Evolutionary conservation across 1,140 invertebrate species (phyloP).

Genomic region (Lucilia sericata): DNA sequence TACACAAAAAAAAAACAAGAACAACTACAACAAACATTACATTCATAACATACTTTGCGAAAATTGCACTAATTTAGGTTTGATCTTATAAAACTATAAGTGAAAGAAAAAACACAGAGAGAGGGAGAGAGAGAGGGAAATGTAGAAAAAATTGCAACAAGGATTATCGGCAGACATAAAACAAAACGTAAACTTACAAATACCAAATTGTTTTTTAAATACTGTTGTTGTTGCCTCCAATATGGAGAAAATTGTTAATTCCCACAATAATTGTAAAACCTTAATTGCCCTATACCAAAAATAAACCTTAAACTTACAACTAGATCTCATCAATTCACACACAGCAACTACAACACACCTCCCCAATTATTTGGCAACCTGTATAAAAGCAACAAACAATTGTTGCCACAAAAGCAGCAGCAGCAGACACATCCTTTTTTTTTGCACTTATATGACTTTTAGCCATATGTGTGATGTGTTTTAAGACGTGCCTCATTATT

Average conservation of each 20-base stretch:
- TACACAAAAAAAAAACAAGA: not conserved
- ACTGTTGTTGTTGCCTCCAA: not conserved
- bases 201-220: no score
- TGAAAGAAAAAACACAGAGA: not conserved
- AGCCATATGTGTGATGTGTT: conserved; percentile 24
- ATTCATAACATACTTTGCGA: conserved; percentile 38
- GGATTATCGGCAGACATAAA: conserved; percentile 42
- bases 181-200: not conserved
- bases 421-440: not conserved
- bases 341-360: not conserved
- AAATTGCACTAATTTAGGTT: conserved; percentile 40
- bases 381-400: not conserved
- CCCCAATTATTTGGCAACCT: conserved; percentile 19
- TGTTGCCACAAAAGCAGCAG: not conserved
- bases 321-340: not conserved
- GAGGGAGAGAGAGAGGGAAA: not conserved
- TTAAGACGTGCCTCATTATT: conserved; percentile 34
- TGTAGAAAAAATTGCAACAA: not conserved
- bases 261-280: conserved; percentile 33
- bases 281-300: conserved; percentile 11
- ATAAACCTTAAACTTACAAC: not conserved
- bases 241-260: not conserved
- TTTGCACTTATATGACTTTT: not conserved
- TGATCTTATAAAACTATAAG: conserved; percentile 20
- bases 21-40: conserved; percentile 10